phyloP scores from a whole-genome alignment of 2,888 invertebrate genomes.

The Oxytorus armatus region DNA sequence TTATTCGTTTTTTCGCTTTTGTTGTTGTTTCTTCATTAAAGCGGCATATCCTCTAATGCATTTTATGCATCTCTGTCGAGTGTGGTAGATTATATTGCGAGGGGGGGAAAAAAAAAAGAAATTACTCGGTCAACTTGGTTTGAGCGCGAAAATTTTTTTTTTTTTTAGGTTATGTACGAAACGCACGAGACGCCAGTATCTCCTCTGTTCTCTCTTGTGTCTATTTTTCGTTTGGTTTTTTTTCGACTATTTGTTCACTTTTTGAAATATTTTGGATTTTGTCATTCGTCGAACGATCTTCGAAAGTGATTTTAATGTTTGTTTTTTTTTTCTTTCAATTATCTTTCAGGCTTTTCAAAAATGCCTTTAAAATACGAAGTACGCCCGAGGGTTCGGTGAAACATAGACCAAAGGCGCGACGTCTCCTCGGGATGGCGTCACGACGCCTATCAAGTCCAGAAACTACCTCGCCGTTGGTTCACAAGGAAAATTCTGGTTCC shows the following conservation, averaged over 20 bases:
- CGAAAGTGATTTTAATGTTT: slow-evolving; percentile 15
- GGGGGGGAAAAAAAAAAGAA: slow-evolving; percentile 11
- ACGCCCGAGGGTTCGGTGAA: slow-evolving; percentile 78
- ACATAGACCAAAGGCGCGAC: slow-evolving; percentile 71
- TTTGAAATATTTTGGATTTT: neutral
- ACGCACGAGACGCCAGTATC: slow-evolving; percentile 33
- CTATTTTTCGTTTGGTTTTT: slow-evolving; percentile 14
- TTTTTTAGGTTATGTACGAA: slow-evolving; percentile 62
- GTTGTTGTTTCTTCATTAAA: neutral
- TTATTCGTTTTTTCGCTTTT: neutral
- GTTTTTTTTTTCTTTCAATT: slow-evolving; percentile 4
- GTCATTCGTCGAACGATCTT: neutral
- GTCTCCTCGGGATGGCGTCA: slow-evolving; percentile 77
- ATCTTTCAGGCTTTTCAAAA: slow-evolving; percentile 80
- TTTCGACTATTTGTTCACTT: too few relatives aligned
- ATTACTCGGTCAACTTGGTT: slow-evolving; percentile 57
- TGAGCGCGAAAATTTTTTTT: slow-evolving; percentile 52
- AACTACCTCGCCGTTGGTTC: slow-evolving; percentile 71
- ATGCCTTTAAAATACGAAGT: slow-evolving; percentile 80
- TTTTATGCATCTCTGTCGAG: slow-evolving; percentile 13
- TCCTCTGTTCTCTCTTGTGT: slow-evolving; percentile 5
- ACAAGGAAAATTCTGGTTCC: slow-evolving; percentile 78
- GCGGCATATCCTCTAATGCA: slow-evolving; percentile 6
- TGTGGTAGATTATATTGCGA: slow-evolving; percentile 43
- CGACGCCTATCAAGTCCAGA: slow-evolving; percentile 76